Conservation (phyloP, 2,113 vertebrate genomes). For the Cololabis saira region DNA sequence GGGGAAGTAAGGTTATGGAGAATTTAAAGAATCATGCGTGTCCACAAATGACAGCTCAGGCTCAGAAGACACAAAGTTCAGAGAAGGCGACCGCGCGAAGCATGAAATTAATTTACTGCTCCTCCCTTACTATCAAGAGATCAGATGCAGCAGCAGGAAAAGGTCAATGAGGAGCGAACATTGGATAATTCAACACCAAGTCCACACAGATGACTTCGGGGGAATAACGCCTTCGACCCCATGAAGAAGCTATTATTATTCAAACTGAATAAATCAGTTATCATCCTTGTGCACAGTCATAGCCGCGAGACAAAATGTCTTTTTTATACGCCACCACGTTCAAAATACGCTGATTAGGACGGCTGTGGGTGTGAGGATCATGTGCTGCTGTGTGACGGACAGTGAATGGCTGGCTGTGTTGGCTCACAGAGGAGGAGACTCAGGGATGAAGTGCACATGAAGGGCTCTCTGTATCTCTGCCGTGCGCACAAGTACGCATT, state of each 20-base stretch:
- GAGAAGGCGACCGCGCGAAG: conserved; percentile 29
- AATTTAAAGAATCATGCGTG: conserved; percentile 53
- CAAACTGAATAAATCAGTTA: conserved; percentile 66
- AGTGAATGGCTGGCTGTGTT: conserved; percentile 76
- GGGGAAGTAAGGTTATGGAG: conserved; percentile 51
- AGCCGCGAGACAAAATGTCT: conserved; percentile 48
- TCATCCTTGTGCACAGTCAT: conserved; percentile 62
- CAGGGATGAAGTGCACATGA: conserved; percentile 61
- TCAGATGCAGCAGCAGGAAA: conserved; percentile 24
- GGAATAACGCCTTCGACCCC: conserved; percentile 42
- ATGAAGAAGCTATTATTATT: conserved; percentile 56
- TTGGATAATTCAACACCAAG: conserved; percentile 53
- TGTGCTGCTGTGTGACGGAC: conserved; percentile 71
- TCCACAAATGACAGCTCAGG: conserved; percentile 71
- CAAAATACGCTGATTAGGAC: conserved; percentile 60
- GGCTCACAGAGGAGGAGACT: conserved; percentile 56
- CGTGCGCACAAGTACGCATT: conserved; percentile 71
- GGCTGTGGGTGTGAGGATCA: conserved; percentile 63
- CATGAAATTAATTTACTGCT: conserved; percentile 28
- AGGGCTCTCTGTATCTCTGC: conserved; percentile 66
- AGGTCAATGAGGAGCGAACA: conserved; percentile 38
- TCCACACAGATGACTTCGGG: conserved; percentile 35
- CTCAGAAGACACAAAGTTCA: conserved; percentile 42
- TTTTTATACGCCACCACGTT: conserved; percentile 49
- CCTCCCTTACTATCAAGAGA: conserved; percentile 26